A percentile compares a stretch with the other conserved stretches of the same genome.
Evolutionary conservation across 2,888 invertebrate species (phyloP).

Genomic region (Anoncus sp.): DNA sequence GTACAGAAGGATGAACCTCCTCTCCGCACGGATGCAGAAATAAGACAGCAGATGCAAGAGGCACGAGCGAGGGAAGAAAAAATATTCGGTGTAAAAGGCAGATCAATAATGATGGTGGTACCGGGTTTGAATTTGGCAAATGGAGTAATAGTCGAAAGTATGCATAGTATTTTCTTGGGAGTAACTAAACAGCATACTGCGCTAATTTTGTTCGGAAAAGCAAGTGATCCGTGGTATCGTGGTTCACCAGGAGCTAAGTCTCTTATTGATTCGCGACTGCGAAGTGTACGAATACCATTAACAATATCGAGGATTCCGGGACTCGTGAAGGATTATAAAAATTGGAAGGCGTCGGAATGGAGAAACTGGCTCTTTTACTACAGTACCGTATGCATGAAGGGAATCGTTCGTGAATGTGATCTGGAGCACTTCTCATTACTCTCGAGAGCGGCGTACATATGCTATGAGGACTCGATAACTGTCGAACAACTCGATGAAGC

Average conservation of each 20-base stretch:
- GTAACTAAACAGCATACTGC: constrained; percentile 17
- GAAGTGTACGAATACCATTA: constrained; percentile 46
- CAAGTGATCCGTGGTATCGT: constrained; percentile 38
- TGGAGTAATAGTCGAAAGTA: constrained; percentile 13
- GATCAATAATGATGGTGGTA: neutral
- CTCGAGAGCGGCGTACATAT: constrained; percentile 39
- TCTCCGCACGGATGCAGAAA: constrained; percentile 22
- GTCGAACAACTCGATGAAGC: constrained; percentile 44
- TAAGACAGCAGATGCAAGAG: constrained; percentile 24
- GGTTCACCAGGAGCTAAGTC: constrained; percentile 41
- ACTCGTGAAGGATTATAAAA: constrained; percentile 30
- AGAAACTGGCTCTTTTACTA: constrained; percentile 60
- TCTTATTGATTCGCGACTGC: constrained; percentile 48
- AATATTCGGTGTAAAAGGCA: constrained; percentile 21
- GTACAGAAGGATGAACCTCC: neutral
- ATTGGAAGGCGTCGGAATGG: constrained; percentile 63
- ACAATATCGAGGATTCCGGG: constrained; percentile 55
- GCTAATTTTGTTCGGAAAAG: constrained; percentile 23
- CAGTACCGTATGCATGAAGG: constrained; percentile 50
- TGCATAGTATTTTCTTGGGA: constrained; percentile 35
- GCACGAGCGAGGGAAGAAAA: constrained; percentile 8
- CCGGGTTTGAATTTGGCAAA: constrained; percentile 5
- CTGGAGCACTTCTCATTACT: constrained; percentile 49
- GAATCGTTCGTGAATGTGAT: constrained; percentile 41
- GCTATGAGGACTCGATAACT: constrained; percentile 46